These are phyloP conservation scores for Nothura maculosa DNA, from an alignment of 2,797 vertebrate species.

Conservation along the genomic window DNA sequence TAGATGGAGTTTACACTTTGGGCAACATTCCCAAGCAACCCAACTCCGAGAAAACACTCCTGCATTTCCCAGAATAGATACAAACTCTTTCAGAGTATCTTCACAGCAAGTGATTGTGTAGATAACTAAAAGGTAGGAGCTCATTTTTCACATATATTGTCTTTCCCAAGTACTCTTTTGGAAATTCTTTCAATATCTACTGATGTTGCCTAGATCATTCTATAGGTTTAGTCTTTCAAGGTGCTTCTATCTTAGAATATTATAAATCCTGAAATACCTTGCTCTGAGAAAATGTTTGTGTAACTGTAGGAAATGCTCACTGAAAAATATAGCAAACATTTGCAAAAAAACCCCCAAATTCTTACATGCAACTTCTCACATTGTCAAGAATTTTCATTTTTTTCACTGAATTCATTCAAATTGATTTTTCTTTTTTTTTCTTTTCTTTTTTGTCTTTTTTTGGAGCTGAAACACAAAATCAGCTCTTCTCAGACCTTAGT, in stretches of 20 bases:
- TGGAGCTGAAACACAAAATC: neutral
- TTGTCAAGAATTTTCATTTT: neutral
- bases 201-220: no score
- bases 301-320: neutral
- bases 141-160: neutral
- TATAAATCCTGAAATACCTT: neutral
- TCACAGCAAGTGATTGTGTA: neutral
- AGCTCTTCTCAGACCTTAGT: neutral
- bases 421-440: neutral
- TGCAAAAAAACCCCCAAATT: fast-evolving
- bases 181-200: neutral
- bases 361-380: neutral
- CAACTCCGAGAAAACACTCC: neutral
- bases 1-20: no score
- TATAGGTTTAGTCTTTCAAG: neutral
- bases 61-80: neutral
- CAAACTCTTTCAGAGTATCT: neutral
- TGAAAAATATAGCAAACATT: neutral
- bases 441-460: neutral
- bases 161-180: neutral
- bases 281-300: neutral
- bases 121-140: neutral
- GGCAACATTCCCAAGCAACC: no score
- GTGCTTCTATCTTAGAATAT: neutral
- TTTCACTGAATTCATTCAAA: neutral